Conservation (phyloP, 2,797 vertebrate species). For the Microcaecilia unicolor region DNA sequence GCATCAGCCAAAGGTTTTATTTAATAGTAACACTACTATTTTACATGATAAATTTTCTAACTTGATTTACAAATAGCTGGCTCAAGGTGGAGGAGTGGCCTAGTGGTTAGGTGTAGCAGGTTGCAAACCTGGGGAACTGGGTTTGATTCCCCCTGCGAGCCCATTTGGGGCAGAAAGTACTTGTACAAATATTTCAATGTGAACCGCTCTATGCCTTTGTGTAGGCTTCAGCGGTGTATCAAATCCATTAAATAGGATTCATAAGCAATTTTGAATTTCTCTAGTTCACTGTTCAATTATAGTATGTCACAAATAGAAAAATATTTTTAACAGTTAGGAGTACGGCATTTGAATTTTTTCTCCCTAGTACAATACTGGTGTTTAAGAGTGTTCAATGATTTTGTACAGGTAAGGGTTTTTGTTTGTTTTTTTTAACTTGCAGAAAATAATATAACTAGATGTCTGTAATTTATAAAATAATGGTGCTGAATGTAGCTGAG, state of each 20-base stretch:
- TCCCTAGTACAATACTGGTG: conserved; percentile 32
- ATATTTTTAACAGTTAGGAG: conserved; percentile 26
- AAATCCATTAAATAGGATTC: conserved; percentile 17
- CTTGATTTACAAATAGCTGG: conserved; percentile 28
- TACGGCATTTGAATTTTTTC: conserved; percentile 24
- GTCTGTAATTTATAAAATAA: conserved; percentile 32
- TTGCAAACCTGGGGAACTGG: too few relatives aligned
- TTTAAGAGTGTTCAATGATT: conserved; percentile 17
- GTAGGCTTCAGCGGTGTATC: too few relatives aligned
- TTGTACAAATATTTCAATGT: too few relatives aligned
- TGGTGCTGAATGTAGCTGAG: conserved; percentile 42
- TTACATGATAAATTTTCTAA: conserved; percentile 25
- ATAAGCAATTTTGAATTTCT: conserved; percentile 14
- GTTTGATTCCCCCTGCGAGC: too few relatives aligned
- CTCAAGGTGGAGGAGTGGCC: too few relatives aligned
- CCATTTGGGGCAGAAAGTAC: too few relatives aligned
- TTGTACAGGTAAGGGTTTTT: conserved; percentile 44
- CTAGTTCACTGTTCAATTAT: conserved; percentile 17
- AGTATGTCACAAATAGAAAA: conserved; percentile 25
- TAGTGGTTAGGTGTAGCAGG: too few relatives aligned
- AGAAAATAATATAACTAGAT: conserved; percentile 17
- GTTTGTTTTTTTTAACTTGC: too few relatives aligned
- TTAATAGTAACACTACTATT: too few relatives aligned
- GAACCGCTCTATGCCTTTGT: too few relatives aligned
- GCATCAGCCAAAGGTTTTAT: too few relatives aligned